These are phyloP conservation scores for Cygnus olor DNA, from an alignment of 2,797 vertebrate genomes.

Conservation along the genomic window DNA sequence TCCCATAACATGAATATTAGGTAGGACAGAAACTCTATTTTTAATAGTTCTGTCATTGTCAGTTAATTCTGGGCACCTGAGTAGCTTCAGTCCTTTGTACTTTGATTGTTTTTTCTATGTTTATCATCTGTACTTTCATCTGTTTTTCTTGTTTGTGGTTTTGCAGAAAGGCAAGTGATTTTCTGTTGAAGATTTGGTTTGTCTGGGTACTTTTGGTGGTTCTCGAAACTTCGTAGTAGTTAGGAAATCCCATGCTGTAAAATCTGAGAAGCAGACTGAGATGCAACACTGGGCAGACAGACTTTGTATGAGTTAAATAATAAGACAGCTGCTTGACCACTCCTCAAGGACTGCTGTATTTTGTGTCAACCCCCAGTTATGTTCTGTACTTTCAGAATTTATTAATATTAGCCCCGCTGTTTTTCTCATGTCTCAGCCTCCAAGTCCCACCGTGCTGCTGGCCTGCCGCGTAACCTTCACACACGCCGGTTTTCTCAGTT, in stretches of 20 bases:
- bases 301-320: not conserved
- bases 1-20: not conserved
- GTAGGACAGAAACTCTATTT: not conserved
- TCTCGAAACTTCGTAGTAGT: not conserved
- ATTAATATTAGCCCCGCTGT: not conserved
- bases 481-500: not conserved
- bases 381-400: not conserved
- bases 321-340: not conserved
- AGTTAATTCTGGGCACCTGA: not conserved
- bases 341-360: not conserved
- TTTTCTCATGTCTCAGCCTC: not conserved
- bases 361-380: not conserved
- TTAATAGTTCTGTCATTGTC: not conserved
- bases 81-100: not conserved
- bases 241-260: not conserved
- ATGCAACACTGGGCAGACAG: not conserved
- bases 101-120: rapidly evolving
- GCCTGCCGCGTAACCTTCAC: conserved; percentile 6
- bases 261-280: not conserved
- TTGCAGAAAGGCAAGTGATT: not conserved
- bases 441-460: not conserved
- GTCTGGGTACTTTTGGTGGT: not conserved
- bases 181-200: not conserved
- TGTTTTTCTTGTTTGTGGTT: not conserved
- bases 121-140: not conserved